Percentiles rank a stretch among this genome's conserved stretches.
These are phyloP conservation scores for Henricia sp. DNA, from an alignment of 53 echinoderm and acorn worm genomes.

Conservation along the genomic window DNA sequence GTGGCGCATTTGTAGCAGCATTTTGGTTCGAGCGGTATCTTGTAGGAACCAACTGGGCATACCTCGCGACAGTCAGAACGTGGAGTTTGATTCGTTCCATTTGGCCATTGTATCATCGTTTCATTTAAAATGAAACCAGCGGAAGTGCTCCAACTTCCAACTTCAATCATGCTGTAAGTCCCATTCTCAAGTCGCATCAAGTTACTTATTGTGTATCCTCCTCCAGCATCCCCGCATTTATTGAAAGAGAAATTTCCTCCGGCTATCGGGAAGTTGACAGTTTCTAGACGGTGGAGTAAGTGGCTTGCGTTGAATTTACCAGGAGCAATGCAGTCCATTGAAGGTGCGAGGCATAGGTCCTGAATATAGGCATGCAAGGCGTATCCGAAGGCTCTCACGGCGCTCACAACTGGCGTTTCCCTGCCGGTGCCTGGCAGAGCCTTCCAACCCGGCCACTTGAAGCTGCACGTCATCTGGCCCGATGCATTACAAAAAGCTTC, in stretches of 20 bases:
- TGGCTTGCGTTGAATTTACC: neutral
- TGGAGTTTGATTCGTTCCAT: neutral
- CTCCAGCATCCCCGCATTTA: constrained; percentile 13
- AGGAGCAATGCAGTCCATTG: neutral
- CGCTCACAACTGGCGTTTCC: constrained; percentile 5
- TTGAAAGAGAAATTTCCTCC: constrained; percentile 26
- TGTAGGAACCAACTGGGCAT: constrained; percentile 39
- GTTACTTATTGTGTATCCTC: constrained; percentile 6
- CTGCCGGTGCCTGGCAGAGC: neutral
- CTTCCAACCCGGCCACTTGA: no score
- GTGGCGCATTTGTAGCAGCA: constrained; percentile 77
- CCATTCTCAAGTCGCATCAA: neutral
- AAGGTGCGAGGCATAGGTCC: neutral
- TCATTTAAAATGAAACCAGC: neutral
- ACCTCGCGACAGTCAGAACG: constrained; percentile 59
- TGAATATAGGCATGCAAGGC: constrained; percentile 16
- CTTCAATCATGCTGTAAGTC: constrained; percentile 1
- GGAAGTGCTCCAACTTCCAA: constrained; percentile 6
- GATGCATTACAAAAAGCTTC: neutral
- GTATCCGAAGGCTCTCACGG: constrained; percentile 9
- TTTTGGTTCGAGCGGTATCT: constrained; percentile 38
- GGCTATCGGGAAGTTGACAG: neutral
- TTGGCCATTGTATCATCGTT: neutral
- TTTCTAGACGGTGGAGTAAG: neutral
- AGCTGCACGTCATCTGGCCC: neutral